A percentile compares a stretch with the other conserved stretches of the same genome.
These are phyloP conservation scores for Aldrovandia affinis DNA, from an alignment of 2,797 vertebrate genomes.

Conservation along the genomic window DNA sequence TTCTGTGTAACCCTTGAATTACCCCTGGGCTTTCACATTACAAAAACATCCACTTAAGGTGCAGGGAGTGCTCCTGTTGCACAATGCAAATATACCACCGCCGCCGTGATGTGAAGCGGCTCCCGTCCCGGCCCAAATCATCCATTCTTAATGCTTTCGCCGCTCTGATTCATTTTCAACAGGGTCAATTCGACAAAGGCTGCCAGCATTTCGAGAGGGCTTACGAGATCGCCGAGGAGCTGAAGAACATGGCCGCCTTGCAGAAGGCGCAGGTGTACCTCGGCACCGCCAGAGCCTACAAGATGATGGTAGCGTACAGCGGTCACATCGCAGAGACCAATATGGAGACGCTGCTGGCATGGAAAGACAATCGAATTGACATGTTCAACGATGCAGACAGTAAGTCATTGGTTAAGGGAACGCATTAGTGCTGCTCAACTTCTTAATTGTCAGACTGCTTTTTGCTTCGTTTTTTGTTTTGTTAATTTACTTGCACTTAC, in stretches of 20 bases:
- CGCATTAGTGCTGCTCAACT: constrained; percentile 57
- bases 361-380: constrained; percentile 72
- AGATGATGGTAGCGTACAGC: constrained; percentile 66
- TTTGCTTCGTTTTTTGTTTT: constrained; percentile 41
- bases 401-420: constrained; percentile 70
- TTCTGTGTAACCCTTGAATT: constrained; percentile 28
- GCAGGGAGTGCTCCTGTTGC: constrained; percentile 16
- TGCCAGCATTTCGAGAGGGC: constrained; percentile 70
- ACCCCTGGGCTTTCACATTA: constrained; percentile 28
- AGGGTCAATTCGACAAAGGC: constrained; percentile 72
- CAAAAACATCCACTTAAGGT: constrained; percentile 28
- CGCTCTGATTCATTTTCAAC: constrained; percentile 35
- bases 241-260: constrained; percentile 56
- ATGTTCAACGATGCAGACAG: constrained; percentile 52
- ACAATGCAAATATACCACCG: constrained; percentile 23
- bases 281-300: constrained; percentile 70
- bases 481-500: constrained; percentile 34
- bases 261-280: constrained; percentile 74
- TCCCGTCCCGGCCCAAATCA: constrained; percentile 19
- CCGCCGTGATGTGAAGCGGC: background rate
- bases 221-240: constrained; percentile 64
- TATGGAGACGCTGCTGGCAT: constrained; percentile 66
- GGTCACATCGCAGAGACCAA: constrained; percentile 57
- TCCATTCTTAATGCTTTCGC: constrained; percentile 3
- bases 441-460: constrained; percentile 51